Base-by-base conservation (phyloP, 2,888 invertebrate species). In the Chrysina gloriosa region DNA sequence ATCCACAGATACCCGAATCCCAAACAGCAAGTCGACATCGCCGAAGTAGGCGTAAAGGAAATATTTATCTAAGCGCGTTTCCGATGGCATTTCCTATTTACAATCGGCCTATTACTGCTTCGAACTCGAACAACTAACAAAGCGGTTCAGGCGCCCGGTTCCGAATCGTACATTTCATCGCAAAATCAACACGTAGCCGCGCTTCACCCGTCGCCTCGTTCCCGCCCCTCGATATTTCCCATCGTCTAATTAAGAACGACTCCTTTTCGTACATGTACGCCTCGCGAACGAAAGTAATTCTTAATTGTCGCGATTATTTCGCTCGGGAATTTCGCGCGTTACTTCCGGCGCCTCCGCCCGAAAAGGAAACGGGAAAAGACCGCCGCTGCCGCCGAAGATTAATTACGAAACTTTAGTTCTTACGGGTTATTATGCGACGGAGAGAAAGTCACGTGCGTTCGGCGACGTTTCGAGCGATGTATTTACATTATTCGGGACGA, bases 341-440 rank as follows among this genome's bases (percentile, higher is more conserved):
- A 11, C n/a, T n/a, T n/a, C 11, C 36, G 3, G 9, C n/a, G 36
- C 14, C 4, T 5, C 29, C 11, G n/a, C 36, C 4, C 3, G 36
- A 6, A 6, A 14, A 1, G 36, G 36, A 11, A 11, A 36, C 6
- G 14, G 36, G n/a, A 36, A 36, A 36, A 11, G 14, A 36, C 36
- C 36, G 36, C 36, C 11, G 14, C 36, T 36, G n/a, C 4, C 7
- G 36, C 36, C 4, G 14, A 36, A 36, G 36, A 36, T 36, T 36
- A 36, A 36, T 36, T 36, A 36, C 36, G 36, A 36, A 36, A 36
- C 11, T 36, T 36, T 36, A 36, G 36, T 36, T 36, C 36, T 36
- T 36, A n/a, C 9, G 36, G 11, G 36, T 4, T 14, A 4, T 14
- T n/a, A 9, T n/a, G n/a, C 4, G 36, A 36, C 9, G 36, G 36